Evolutionary conservation across 2,113 vertebrate genomes (phyloP).

Genomic region (Muntiacus muntjak): DNA sequence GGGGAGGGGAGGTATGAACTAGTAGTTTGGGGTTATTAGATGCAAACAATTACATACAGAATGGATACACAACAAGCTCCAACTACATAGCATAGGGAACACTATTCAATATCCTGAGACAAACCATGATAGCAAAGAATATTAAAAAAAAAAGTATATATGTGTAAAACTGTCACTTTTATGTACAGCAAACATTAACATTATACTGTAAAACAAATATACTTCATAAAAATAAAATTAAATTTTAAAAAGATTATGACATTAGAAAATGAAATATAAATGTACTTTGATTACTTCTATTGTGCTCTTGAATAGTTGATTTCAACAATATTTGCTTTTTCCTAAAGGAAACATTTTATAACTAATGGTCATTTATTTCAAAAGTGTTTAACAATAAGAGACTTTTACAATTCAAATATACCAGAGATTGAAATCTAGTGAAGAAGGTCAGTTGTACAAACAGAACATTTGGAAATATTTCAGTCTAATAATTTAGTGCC

Average conservation of each 20-base stretch:
- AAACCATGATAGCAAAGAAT: background rate
- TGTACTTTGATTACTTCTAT: background rate
- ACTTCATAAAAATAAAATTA: background rate
- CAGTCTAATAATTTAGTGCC: background rate
- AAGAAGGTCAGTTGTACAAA: background rate
- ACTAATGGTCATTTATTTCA: background rate
- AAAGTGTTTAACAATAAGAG: background rate
- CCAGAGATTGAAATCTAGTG: background rate
- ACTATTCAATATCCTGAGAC: background rate
- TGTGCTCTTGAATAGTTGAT: background rate
- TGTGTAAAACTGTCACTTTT: background rate
- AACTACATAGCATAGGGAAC: background rate
- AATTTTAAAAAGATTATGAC: background rate
- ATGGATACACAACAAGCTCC: background rate
- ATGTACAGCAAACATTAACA: background rate
- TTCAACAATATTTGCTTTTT: slow-evolving; percentile 18
- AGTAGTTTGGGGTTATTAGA: background rate
- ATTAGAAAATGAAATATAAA: background rate
- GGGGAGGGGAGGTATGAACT: background rate
- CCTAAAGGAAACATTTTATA: background rate
- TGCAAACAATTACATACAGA: background rate
- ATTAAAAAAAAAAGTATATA: background rate
- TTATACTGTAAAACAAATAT: background rate
- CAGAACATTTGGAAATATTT: background rate
- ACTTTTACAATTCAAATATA: background rate